These are phyloP conservation scores for Oithona nana DNA, from an alignment of 2,888 invertebrate genomes.

Conservation along the genomic window DNA sequence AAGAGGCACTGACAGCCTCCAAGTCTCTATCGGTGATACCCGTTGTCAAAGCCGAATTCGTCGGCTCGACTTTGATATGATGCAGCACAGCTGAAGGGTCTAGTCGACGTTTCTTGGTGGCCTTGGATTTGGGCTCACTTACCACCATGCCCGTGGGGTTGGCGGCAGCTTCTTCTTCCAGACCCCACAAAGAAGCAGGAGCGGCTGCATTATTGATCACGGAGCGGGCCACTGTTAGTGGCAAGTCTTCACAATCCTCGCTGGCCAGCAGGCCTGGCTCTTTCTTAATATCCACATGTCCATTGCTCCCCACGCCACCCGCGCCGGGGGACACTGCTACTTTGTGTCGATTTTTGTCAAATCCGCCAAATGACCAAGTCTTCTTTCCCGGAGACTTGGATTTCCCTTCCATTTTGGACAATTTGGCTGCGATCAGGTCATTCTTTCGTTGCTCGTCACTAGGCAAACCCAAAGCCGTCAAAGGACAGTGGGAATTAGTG, in stretches of 20 bases:
- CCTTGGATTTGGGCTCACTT: neutral
- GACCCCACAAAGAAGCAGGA: too few species aligned
- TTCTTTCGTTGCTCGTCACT: constrained; percentile 15
- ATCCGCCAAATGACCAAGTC: neutral
- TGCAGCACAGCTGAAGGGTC: neutral
- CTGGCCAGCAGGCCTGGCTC: neutral
- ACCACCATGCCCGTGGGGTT: neutral
- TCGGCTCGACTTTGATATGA: neutral
- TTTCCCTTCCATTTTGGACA: constrained; percentile 10
- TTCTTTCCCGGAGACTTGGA: neutral
- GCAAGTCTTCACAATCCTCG: neutral
- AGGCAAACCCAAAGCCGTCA: neutral
- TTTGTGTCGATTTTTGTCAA: neutral
- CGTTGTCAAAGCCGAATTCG: neutral
- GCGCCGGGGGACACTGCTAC: neutral
- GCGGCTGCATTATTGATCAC: too few species aligned
- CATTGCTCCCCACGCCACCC: neutral
- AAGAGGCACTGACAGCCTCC: neutral
- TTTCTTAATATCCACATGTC: neutral
- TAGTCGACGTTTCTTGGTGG: neutral
- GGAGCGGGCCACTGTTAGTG: neutral
- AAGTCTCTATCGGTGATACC: too few species aligned
- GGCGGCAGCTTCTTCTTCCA: too few species aligned
- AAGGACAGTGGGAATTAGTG: neutral
- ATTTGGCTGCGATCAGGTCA: constrained; percentile 9